Percentiles rank a stretch among this genome's conserved stretches.
Conservation (phyloP, 2,113 vertebrate genomes). For the Mystacornis crossleyi region DNA sequence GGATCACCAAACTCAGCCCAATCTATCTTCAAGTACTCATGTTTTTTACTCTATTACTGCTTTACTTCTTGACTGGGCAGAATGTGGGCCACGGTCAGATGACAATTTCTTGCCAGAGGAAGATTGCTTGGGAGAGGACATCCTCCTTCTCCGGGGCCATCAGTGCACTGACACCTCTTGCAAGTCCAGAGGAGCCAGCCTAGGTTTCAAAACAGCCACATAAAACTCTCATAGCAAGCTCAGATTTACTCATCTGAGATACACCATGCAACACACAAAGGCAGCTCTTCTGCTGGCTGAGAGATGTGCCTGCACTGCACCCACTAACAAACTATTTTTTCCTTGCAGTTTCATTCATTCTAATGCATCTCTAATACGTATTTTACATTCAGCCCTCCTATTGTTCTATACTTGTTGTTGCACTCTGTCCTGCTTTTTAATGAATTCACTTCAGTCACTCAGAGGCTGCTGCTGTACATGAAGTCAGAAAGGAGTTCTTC, state of each 20-base stretch:
- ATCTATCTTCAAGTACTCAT: not conserved
- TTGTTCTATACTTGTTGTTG: not conserved
- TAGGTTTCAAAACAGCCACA: not conserved
- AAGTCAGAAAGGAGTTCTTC: not conserved
- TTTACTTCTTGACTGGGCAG: not conserved
- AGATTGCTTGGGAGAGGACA: no score
- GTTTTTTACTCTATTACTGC: not conserved
- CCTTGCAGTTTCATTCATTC: not conserved
- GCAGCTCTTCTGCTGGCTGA: not conserved
- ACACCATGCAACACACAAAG: not conserved
- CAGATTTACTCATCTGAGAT: not conserved
- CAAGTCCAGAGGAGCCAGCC: not conserved
- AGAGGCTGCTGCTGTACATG: not conserved
- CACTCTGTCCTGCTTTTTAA: not conserved
- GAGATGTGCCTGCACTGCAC: not conserved
- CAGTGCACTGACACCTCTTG: not conserved
- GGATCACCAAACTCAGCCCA: not conserved
- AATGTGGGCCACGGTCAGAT: not conserved
- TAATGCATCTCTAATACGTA: not conserved
- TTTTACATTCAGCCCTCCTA: not conserved
- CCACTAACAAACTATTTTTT: not conserved
- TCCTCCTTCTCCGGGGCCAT: not conserved
- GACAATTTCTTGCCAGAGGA: not conserved
- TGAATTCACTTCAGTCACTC: not conserved
- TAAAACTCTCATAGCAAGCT: not conserved